Evolutionary conservation across 1,140 invertebrate genomes (phyloP), one percentile per base, ranked within the genome.

Genomic region (Eurosta solidaginis): DNA sequence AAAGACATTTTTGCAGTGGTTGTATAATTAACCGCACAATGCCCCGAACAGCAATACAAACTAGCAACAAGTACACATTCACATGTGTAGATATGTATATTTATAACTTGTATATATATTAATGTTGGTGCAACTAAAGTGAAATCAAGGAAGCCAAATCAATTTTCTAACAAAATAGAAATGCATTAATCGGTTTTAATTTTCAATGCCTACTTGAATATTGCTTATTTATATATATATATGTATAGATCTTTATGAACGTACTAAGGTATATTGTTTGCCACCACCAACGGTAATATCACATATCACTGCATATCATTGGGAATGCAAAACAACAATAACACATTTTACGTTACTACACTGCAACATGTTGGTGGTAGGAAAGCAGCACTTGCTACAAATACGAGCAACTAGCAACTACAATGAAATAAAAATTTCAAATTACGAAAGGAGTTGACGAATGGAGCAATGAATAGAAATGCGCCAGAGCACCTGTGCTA

Each of bases 141-240:
- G 59, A 68, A 68, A 68, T 68, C 59, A 68, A 68, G 59, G 59
- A 68, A 68, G 59, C 59, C 59, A 68, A 68, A 68, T 68, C 59
- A 68, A 68, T 68, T n/a, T 68, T 68, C 59, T 68, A 68, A 68
- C 36, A 68, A 68, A 68, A 40, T 40, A 40, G 59, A 68, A 68
- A 68, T 68, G 59, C 59, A 68, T 68, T 68, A 40, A 42, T 68
- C 40, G 33, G 59, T 68, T 68, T 68, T 68, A 68, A 68, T 68
- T 68, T 68, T 68, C 59, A 68, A 68, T 68, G 33, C 59, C 33
- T 40, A 14, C 27, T 25, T n/a, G n/a, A 27, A 27, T n/a, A n/a
- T n/a, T n/a, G n/a, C n/a, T n/a, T n/a, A n/a, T n/a, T n/a, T n/a
- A n/a, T n/a, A n/a, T n/a, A n/a, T n/a, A n/a, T n/a, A n/a, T n/a